Conservation (phyloP, 2,113 vertebrate genomes). For the Hucho hucho region DNA sequence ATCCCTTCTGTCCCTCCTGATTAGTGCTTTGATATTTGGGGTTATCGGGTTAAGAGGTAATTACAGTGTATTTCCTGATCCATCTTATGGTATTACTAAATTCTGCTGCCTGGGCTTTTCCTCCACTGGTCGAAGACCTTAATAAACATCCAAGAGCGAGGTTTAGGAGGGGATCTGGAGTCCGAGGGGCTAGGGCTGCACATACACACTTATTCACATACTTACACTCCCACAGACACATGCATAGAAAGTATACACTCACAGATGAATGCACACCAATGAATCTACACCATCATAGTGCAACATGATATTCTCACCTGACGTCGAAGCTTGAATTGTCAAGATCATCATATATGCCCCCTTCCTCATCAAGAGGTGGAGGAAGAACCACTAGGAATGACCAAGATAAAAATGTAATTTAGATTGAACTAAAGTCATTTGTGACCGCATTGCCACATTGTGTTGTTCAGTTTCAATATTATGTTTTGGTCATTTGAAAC, state of each 20-base stretch:
- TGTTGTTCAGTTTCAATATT: neutral
- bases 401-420: slow-evolving; percentile 9
- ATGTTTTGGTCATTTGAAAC: slow-evolving; percentile 20
- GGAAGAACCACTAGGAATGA: slow-evolving; percentile 72
- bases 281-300: neutral
- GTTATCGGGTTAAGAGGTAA: slow-evolving; percentile 36
- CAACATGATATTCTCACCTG: slow-evolving; percentile 66
- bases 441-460: neutral
- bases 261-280: neutral
- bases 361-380: slow-evolving; percentile 68
- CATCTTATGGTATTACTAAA: slow-evolving; percentile 87
- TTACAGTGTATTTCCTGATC: slow-evolving; percentile 45
- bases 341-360: slow-evolving; percentile 88
- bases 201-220: neutral
- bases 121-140: slow-evolving; percentile 80
- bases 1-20: neutral
- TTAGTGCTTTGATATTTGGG: neutral
- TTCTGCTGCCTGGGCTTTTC: slow-evolving; percentile 78
- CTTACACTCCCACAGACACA: neutral
- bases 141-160: slow-evolving; percentile 86
- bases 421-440: no score
- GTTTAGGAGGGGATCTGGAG: slow-evolving; percentile 74
- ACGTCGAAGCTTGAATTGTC: slow-evolving; percentile 71
- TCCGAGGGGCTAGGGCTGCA: slow-evolving; percentile 44
- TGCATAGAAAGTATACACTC: neutral